phyloP scores from a whole-genome alignment of 37 sponge, comb jelly and placozoan species.

The Bolinopsis microptera region DNA sequence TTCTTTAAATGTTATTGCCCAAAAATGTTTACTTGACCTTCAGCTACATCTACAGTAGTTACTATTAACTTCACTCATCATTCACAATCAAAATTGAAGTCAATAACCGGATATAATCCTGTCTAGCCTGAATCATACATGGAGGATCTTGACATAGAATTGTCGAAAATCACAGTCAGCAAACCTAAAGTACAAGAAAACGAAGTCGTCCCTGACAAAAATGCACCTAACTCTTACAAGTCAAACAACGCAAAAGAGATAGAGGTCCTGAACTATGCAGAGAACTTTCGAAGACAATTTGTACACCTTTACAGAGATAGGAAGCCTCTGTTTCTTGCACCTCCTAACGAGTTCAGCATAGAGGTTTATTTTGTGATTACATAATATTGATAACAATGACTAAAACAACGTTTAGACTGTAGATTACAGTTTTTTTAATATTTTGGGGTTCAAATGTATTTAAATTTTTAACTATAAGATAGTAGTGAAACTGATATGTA shows the following conservation, averaged over 20 bases:
- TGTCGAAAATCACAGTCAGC: constrained; percentile 2
- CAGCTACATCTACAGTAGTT: too few species aligned
- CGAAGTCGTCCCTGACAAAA: neutral
- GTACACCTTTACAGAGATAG: constrained; percentile 88
- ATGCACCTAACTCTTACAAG: constrained; percentile 72
- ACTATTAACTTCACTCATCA: too few species aligned
- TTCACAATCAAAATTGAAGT: too few species aligned
- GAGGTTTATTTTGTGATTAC: constrained; percentile 75
- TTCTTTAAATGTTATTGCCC: too few species aligned
- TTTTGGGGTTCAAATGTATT: neutral
- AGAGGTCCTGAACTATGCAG: constrained; percentile 76
- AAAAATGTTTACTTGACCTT: too few species aligned
- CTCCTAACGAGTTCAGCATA: constrained; percentile 81
- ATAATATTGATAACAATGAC: too few species aligned
- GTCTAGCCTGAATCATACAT: too few species aligned
- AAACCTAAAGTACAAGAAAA: neutral
- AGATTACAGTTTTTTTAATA: neutral
- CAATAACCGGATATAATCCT: too few species aligned
- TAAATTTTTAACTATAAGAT: too few species aligned
- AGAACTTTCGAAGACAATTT: constrained; percentile 92
- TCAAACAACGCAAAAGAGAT: constrained; percentile 81
- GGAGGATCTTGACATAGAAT: constrained; percentile 6
- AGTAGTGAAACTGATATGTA: too few species aligned
- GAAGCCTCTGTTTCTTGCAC: constrained; percentile 84
- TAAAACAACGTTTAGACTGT: too few species aligned